These are phyloP conservation scores for Agrochola lychnidis DNA, from an alignment of 2,888 invertebrate species.

Conservation along the genomic window DNA sequence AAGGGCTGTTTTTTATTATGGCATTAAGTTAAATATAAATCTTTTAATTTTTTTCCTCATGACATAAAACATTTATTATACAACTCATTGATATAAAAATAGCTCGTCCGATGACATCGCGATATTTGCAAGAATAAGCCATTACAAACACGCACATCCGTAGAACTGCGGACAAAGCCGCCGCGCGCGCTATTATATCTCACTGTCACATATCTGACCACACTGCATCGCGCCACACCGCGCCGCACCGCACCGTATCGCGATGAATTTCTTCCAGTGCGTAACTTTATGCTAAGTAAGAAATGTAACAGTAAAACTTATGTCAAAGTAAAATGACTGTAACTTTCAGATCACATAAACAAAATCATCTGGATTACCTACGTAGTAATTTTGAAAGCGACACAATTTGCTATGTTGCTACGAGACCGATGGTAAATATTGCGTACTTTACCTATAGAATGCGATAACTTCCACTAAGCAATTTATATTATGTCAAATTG, in stretches of 20 bases:
- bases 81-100: constrained; percentile 31
- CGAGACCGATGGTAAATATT: not conserved
- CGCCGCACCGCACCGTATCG: not conserved
- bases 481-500: constrained; percentile 18
- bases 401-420: not conserved
- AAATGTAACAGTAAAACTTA: not conserved
- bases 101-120: constrained; percentile 18
- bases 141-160: constrained; percentile 53
- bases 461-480: not conserved
- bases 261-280: not conserved
- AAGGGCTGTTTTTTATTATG: not conserved
- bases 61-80: constrained; percentile 30
- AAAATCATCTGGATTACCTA: not conserved
- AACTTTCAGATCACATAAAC: not conserved
- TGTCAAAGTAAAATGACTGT: not conserved
- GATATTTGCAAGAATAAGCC: constrained; percentile 60
- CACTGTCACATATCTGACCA: not conserved
- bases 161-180: constrained; percentile 8
- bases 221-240: too few species aligned
- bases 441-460: not conserved
- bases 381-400: not conserved
- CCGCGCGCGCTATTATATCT: constrained; percentile 1
- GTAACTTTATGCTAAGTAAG: constrained; percentile 16
- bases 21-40: not conserved
- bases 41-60: constrained; percentile 23